A percentile compares a stretch with the other conserved stretches of the same genome.
phyloP scores from a whole-genome alignment of 1,140 invertebrate genomes.

The Neodiprion virginianus region DNA sequence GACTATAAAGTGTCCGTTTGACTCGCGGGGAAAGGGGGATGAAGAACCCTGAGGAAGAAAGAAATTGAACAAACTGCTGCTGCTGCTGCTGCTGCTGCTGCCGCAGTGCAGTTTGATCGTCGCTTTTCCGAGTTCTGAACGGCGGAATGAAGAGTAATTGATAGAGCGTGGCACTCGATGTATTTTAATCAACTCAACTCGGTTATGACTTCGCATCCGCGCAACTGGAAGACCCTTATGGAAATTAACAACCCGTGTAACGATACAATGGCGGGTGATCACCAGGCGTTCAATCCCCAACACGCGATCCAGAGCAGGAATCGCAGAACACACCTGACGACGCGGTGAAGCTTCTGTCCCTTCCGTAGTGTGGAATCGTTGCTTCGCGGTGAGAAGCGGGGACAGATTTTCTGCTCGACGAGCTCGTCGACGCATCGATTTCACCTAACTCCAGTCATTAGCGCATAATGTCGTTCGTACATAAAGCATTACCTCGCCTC shows the following conservation, averaged over 20 bases:
- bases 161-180: slow-evolving; percentile 29
- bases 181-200: slow-evolving; percentile 36
- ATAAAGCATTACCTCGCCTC: slow-evolving; percentile 8
- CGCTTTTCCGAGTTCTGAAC: not conserved
- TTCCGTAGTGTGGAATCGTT: too few relatives aligned
- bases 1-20: not conserved
- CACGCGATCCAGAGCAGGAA: not conserved
- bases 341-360: too few relatives aligned
- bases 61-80: too few relatives aligned
- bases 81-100: not conserved
- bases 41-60: not conserved
- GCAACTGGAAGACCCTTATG: not conserved
- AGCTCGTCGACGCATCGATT: not conserved
- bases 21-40: not conserved
- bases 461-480: not conserved
- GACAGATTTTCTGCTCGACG: slow-evolving; percentile 12
- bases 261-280: not conserved
- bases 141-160: slow-evolving; percentile 35
- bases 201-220: not conserved
- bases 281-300: not conserved
- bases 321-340: too few relatives aligned
- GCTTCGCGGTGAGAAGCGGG: too few relatives aligned
- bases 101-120: not conserved
- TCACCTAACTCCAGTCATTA: slow-evolving; percentile 15
- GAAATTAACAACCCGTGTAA: slow-evolving; percentile 4